Evolutionary conservation across 2,888 invertebrate species (phyloP).

Genomic region (Phaonia tiefii): DNA sequence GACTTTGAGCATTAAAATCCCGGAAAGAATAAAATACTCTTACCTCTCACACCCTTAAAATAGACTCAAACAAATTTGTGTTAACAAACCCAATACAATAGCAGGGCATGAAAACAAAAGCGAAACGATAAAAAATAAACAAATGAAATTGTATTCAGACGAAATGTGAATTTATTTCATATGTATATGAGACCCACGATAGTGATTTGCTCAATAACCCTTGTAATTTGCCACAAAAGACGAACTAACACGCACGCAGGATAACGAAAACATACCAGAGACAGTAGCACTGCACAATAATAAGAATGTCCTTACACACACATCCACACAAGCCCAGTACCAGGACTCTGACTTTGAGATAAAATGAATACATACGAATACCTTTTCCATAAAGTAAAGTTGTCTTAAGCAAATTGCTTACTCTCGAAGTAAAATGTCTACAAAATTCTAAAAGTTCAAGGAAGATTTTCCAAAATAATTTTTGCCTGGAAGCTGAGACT

Average conservation of each 20-base stretch:
- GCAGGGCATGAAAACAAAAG: not conserved
- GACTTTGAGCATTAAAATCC: conserved; percentile 20
- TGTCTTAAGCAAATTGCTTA: conserved; percentile 6
- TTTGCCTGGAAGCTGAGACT: too few species aligned
- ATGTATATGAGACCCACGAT: conserved; percentile 51
- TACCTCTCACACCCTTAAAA: conserved; percentile 31
- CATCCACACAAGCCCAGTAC: not conserved
- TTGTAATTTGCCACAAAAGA: conserved; percentile 75
- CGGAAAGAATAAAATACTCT: conserved; percentile 15
- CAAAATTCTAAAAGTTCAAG: too few species aligned
- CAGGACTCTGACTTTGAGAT: conserved; percentile 9
- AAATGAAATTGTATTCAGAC: conserved; percentile 36
- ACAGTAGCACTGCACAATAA: not conserved
- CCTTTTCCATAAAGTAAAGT: conserved; percentile 5
- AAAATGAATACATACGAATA: conserved; percentile 17
- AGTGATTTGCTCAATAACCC: conserved; percentile 79
- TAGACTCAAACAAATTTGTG: conserved; percentile 78
- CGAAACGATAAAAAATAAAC: conserved; percentile 31
- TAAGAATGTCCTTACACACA: too few species aligned
- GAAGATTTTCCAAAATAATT: too few species aligned
- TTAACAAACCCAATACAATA: conserved; percentile 74
- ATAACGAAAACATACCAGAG: not conserved
- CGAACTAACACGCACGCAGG: conserved; percentile 45
- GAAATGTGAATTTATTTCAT: not conserved
- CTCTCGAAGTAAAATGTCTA: conserved; percentile 1